A percentile compares a stretch with the other conserved stretches of the same genome.
Conservation (phyloP, 2,888 invertebrate genomes). For the Tachina grossa region DNA sequence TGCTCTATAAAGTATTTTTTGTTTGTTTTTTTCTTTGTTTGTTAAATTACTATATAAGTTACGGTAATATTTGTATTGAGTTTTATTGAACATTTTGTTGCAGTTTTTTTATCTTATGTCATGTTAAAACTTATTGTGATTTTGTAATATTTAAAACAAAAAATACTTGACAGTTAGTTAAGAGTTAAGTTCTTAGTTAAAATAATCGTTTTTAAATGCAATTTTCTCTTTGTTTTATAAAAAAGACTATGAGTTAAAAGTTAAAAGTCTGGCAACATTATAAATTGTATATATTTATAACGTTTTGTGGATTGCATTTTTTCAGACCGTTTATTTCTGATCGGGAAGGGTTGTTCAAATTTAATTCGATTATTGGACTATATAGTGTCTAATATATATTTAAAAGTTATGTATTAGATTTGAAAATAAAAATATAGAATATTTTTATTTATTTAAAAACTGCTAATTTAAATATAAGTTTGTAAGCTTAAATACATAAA, state of each 20-base stretch:
- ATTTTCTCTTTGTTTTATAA: background rate
- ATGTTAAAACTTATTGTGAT: conserved; percentile 35
- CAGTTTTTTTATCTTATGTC: conserved; percentile 71
- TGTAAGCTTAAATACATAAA: conserved; percentile 73
- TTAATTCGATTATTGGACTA: conserved; percentile 20
- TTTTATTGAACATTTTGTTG: conserved; percentile 71
- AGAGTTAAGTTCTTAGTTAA: conserved; percentile 20
- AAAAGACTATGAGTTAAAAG: background rate
- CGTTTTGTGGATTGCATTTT: background rate
- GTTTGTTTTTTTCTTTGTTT: conserved; percentile 16
- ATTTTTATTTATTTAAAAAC: conserved; percentile 64
- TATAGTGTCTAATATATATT: conserved; percentile 34
- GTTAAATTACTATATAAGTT: conserved; percentile 46
- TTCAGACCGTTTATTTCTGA: background rate
- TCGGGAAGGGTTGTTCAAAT: background rate
- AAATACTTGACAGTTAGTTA: conserved; percentile 50
- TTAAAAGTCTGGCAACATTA: background rate
- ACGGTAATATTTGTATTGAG: conserved; percentile 62
- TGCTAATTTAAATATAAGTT: conserved; percentile 70
- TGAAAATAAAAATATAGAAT: conserved; percentile 23
- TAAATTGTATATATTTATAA: background rate
- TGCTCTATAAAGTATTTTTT: conserved; percentile 9
- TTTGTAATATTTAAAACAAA: conserved; percentile 42
- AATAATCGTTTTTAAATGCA: conserved; percentile 55
- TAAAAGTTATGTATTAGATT: conserved; percentile 21